Conservation (phyloP, 53 echinoderm and acorn worm genomes). For the Antedon mediterranea region DNA sequence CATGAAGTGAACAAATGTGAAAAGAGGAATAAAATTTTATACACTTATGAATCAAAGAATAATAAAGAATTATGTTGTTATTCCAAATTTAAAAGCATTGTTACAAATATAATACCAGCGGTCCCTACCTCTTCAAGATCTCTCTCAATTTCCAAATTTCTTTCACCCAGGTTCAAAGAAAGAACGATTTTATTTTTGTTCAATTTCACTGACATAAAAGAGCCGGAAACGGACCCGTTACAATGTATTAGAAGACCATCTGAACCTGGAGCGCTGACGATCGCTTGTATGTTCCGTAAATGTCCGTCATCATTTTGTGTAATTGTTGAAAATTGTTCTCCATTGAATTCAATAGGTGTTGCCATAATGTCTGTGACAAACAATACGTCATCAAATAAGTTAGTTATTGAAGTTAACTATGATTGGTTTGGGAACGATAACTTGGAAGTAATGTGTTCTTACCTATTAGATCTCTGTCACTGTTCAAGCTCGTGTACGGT, state of each 20-base stretch:
- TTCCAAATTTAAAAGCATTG: background rate
- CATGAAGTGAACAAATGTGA: too few relatives aligned
- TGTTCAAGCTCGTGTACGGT: constrained; percentile 43
- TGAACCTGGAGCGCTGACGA: constrained; percentile 17
- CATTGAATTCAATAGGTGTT: constrained; percentile 27
- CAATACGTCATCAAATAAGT: too few relatives aligned
- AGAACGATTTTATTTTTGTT: constrained; percentile 21
- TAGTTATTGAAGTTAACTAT: too few relatives aligned
- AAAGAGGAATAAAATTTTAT: too few relatives aligned
- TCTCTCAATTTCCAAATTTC: constrained; percentile 2
- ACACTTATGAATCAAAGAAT: too few relatives aligned
- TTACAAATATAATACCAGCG: too few relatives aligned
- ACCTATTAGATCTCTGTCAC: constrained; percentile 48
- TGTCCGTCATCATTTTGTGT: background rate
- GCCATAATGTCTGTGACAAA: background rate
- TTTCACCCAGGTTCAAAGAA: constrained; percentile 25
- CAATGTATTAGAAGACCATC: constrained; percentile 39
- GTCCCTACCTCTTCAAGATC: constrained; percentile 21
- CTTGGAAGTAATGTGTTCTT: background rate
- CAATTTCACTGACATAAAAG: constrained; percentile 42
- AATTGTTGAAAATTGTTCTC: constrained; percentile 1
- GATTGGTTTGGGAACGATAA: too few relatives aligned
- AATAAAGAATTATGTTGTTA: background rate
- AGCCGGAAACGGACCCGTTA: constrained; percentile 32
- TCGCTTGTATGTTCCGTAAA: constrained; percentile 11